Conservation (phyloP, 2,797 vertebrate species). For the Manis crassicaudata region DNA sequence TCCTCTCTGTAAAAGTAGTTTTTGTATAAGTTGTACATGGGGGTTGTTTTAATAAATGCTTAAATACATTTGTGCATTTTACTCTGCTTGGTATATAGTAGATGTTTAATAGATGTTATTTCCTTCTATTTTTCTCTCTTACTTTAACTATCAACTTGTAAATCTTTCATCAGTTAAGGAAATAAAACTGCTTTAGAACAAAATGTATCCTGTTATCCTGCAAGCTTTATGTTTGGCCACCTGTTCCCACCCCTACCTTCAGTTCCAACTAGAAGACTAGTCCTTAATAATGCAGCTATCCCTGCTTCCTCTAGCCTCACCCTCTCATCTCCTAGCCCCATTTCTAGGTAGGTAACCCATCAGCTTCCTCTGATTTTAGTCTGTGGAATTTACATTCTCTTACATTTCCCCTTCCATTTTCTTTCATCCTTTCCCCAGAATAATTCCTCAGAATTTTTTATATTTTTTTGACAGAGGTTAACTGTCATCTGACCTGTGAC, state of each 20-base stretch:
- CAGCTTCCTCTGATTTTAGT: constrained; percentile 27
- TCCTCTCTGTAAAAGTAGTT: background rate
- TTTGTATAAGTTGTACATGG: background rate
- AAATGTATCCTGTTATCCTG: background rate
- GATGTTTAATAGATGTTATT: background rate
- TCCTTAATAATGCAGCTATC: background rate
- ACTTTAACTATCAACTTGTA: constrained; percentile 25
- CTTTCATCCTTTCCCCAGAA: background rate
- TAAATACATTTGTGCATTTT: constrained; percentile 8
- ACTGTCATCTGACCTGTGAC: background rate
- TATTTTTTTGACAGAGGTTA: constrained; percentile 25
- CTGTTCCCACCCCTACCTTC: background rate
- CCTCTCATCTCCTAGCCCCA: background rate
- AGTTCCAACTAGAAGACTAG: background rate
- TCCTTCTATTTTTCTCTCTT: background rate
- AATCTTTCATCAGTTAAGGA: background rate
- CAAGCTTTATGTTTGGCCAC: background rate
- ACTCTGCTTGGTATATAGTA: constrained; percentile 18
- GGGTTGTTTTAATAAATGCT: background rate
- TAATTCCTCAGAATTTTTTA: background rate
- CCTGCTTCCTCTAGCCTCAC: background rate
- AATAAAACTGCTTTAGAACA: background rate
- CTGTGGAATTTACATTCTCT: background rate
- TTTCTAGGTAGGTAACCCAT: background rate
- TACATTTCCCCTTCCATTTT: background rate